Percentiles rank a stretch among this genome's conserved stretches.
phyloP scores from a whole-genome alignment of 2,888 invertebrate genomes.

The Drosophila hamatofila region DNA sequence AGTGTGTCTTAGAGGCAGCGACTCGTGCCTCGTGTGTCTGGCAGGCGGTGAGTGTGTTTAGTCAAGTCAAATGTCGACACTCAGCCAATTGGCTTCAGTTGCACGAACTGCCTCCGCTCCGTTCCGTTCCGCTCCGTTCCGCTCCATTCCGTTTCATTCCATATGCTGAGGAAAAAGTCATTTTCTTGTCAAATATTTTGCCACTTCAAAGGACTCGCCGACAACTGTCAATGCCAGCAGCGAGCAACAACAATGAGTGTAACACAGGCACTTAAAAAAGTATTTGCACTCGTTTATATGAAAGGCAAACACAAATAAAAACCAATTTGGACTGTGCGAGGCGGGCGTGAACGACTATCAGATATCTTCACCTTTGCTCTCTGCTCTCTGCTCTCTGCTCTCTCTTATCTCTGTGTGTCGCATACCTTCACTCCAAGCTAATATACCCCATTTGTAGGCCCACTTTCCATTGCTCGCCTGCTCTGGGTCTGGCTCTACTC shows the following conservation, averaged over 20 bases:
- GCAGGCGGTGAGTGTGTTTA: constrained; percentile 30
- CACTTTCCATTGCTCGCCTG: background rate
- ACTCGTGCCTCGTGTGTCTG: background rate
- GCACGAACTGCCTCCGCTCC: background rate
- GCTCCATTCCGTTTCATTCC: no score
- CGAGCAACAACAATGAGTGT: constrained; percentile 11
- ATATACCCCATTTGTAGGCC: constrained; percentile 4
- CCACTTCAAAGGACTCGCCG: constrained; percentile 72
- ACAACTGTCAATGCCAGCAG: constrained; percentile 63
- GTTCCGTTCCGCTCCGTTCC: no score
- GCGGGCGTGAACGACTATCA: background rate
- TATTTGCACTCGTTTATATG: constrained; percentile 75
- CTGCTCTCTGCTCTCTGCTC: background rate
- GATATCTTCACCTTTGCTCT: background rate
- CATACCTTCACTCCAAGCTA: background rate
- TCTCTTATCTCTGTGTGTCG: background rate
- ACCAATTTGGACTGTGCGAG: background rate
- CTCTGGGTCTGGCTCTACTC: constrained; percentile 10
- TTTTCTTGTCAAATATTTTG: constrained; percentile 79
- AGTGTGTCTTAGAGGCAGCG: background rate
- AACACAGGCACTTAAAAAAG: constrained; percentile 73
- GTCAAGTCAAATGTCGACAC: constrained; percentile 47
- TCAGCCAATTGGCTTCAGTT: constrained; percentile 42
- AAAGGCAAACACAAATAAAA: constrained; percentile 63
- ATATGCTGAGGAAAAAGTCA: constrained; percentile 45